Base-by-base conservation (phyloP, 2,113 vertebrate species). In the Leptocoma aspasia region DNA sequence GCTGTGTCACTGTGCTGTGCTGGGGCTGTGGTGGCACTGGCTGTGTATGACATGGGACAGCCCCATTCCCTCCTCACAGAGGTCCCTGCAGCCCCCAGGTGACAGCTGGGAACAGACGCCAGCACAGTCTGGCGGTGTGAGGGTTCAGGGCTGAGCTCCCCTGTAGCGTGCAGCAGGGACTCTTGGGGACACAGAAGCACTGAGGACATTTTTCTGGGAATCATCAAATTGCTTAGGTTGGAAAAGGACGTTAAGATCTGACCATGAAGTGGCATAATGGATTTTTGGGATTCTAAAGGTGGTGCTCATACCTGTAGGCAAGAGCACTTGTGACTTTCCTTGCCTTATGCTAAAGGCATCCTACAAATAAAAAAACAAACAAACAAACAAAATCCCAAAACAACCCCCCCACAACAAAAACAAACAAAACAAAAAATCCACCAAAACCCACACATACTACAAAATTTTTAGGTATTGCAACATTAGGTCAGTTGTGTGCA, bases 81-180 rank as follows among this genome's bases (percentile, higher is more conserved):
- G 66, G 10, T 7, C 22, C n/a, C 68, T 18, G 39, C 28, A 68
- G 47, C 11, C 30, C 21, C 12, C 0, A 3, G 24, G 13, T 2
- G 0, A 15, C 9, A 2, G 13, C 41, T 19, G 41, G 80, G 28
- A 18, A 20, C 1, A 9, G 39, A 19, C 35, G 9, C 20, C 10
- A 0, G 33, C 13, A 8, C 21, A n/a, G 60, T 10, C 19, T 17
- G 2, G 28, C 17, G 4, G 7, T 1, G 0, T 1, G 1, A 20
- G 11, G 4, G 1, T 3, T 65, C 1, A 2, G 37, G 1, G 0
- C 31, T 0, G 0, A 28, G 2, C 7, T 37, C 6, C 15, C 13
- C 53, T 27, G 20, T 8, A 10, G 13, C 47, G 56, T 66, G 22
- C 11, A 54, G 20, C 27, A 24, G 33, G 13, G 33, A 24, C 21